These are phyloP conservation scores for Tachycineta bicolor DNA, from an alignment of 2,113 vertebrate genomes.

Conservation along the genomic window DNA sequence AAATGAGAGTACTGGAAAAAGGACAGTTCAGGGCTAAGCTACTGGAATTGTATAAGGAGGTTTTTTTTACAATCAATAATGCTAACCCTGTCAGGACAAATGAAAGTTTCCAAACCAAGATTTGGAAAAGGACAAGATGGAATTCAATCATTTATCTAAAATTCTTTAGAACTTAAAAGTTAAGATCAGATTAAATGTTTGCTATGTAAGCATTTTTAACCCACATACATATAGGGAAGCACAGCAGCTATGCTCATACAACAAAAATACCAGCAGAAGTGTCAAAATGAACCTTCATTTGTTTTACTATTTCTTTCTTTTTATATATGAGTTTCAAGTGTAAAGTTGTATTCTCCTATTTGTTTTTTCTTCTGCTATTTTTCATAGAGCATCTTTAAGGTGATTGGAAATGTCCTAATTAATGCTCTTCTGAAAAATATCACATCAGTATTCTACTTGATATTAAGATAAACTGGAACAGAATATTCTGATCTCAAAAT, in stretches of 20 bases:
- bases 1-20: neutral
- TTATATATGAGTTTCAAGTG: neutral
- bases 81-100: neutral
- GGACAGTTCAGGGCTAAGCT: neutral
- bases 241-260: neutral
- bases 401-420: neutral
- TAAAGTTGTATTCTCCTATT: neutral
- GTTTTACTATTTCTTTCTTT: neutral
- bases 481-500: neutral
- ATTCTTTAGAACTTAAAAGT: neutral
- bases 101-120: neutral
- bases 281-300: neutral
- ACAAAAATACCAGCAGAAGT: neutral
- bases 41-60: rapidly evolving
- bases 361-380: neutral
- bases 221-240: neutral
- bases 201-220: neutral
- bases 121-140: neutral
- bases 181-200: neutral
- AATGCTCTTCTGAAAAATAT: neutral
- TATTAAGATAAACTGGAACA: neutral
- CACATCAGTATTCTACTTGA: neutral
- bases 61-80: neutral
- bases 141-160: neutral
- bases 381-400: neutral